Conservation (phyloP, 2,797 vertebrate genomes). For the Corythornis leucogaster region DNA sequence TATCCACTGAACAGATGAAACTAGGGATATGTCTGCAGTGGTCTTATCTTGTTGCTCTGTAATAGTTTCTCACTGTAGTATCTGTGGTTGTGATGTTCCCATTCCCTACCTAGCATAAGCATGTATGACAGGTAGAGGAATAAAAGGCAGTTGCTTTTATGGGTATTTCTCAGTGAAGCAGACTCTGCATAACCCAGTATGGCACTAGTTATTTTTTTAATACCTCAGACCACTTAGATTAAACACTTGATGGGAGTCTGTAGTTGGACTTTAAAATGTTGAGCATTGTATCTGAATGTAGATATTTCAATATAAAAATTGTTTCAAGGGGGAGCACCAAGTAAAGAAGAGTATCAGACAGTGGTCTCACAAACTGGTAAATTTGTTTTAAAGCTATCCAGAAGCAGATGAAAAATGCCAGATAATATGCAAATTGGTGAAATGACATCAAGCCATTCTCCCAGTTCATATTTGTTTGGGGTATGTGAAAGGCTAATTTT, state of each 20-base stretch:
- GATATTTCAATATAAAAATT: not conserved
- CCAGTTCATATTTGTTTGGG: not conserved
- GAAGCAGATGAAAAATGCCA: not conserved
- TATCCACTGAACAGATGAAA: not conserved
- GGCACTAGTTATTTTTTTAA: not conserved
- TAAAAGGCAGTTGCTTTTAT: not conserved
- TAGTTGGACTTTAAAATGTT: not conserved
- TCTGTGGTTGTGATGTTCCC: not conserved
- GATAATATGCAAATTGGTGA: not conserved
- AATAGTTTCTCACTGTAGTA: not conserved
- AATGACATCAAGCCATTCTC: not conserved
- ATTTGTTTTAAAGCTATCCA: not conserved
- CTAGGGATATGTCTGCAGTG: fast-evolving
- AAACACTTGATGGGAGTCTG: not conserved
- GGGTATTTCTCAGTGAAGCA: not conserved
- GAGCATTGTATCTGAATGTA: not conserved
- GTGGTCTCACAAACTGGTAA: not conserved
- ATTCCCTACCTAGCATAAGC: not conserved
- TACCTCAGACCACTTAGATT: not conserved
- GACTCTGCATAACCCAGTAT: not conserved
- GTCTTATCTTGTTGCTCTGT: not conserved
- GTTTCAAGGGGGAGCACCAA: not conserved
- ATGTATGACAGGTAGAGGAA: not conserved
- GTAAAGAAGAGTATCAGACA: not conserved
- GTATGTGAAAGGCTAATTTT: not conserved